Base-by-base conservation (phyloP, 1,140 invertebrate genomes). In the Lucilia sericata region DNA sequence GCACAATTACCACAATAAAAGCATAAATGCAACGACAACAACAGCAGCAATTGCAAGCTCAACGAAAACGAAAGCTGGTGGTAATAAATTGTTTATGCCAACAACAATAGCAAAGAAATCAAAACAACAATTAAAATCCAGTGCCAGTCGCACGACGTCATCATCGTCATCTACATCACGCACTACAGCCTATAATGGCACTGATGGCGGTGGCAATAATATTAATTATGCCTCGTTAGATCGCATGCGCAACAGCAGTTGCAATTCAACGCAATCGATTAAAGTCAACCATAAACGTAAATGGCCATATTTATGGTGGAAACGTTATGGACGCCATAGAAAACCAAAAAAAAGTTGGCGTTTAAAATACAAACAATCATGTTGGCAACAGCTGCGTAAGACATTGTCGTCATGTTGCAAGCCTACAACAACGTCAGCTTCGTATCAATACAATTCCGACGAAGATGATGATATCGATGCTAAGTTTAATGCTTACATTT, bases 401-500 rank as follows among this genome's bases (percentile, higher is more conserved):
- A 49, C 5, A 42, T 74, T 47, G 19, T 81, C 78, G 19, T 81
- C 78, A 3, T 84, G 78, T 25, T 47, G 49, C 47, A 74, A n/a
- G 74, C 30, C 49, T 80, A 10, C 25, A 17, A 25, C 60, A 1
- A 30, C 25, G 25, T 30, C 25, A 30, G 25, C 25, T 30, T 30
- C 25, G 1, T 88, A 89, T 60, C 85, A 84, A 13, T 90, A 88
- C n/a, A 85, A 90, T 76, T 88, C 89, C 36, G 89, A 90, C 76
- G 89, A 89, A 70, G 89, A 91, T 75, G 90, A 92, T 65, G 91
- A 91, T 75, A 91, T 92, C 25, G 91, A 92, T 84, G 89, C 86
- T 82, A 91, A 91, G 85, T 91, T 91, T 84, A 90, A 89, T 5
- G 86, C 92, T 74, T 91, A 91, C 70, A 91, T 91, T 49, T 83